These are phyloP conservation scores for Poeciliopsis infans DNA, from an alignment of 2,797 vertebrate species.

Conservation along the genomic window DNA sequence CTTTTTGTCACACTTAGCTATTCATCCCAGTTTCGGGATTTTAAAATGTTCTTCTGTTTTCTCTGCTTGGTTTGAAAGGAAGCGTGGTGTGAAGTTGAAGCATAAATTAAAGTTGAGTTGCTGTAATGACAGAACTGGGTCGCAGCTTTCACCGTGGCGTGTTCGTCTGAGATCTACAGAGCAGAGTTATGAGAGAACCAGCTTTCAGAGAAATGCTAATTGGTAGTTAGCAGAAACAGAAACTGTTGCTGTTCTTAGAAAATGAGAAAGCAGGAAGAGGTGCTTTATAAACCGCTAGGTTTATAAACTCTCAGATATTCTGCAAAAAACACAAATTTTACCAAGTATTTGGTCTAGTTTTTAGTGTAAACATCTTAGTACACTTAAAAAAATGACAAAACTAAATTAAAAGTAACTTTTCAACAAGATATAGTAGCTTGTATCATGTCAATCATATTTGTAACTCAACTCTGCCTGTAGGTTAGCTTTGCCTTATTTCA, in stretches of 20 bases:
- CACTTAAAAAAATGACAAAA: no score
- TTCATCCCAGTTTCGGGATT: background rate
- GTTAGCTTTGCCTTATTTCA: no score
- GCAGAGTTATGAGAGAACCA: slow-evolving; percentile 59
- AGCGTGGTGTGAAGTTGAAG: background rate
- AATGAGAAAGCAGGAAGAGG: background rate
- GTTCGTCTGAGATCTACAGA: slow-evolving; percentile 61
- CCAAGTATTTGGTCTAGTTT: no score
- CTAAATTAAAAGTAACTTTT: no score
- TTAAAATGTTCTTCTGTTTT: background rate
- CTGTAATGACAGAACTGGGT: slow-evolving; percentile 76
- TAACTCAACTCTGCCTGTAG: no score
- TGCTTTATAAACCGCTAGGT: background rate
- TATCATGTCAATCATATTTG: no score
- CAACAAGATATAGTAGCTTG: no score
- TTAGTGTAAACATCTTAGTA: no score
- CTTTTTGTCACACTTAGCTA: background rate
- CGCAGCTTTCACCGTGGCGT: slow-evolving; percentile 49
- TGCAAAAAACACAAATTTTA: no score
- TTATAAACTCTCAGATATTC: background rate
- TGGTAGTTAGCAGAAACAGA: slow-evolving; percentile 60
- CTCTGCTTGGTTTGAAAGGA: background rate
- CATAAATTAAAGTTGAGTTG: slow-evolving; percentile 37
- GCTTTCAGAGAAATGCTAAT: slow-evolving; percentile 64
- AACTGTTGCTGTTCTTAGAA: slow-evolving; percentile 29